Evolutionary conservation across 1,140 invertebrate genomes (phyloP), one percentile per base, ranked within the genome.

Genomic region (Brachionus koreanus): DNA sequence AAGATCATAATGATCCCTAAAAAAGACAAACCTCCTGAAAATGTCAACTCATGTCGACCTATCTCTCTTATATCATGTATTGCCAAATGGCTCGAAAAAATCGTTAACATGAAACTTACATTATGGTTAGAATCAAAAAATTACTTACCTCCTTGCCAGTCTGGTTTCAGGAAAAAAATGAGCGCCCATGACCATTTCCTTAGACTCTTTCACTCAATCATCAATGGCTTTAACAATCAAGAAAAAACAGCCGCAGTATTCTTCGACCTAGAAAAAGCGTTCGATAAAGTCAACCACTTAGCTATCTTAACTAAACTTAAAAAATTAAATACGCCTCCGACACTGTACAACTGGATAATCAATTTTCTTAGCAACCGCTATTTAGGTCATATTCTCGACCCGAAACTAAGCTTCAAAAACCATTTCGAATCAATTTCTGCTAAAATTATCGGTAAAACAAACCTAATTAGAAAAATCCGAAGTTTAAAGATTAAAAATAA

Each of bases 1-100:
- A 63, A 35, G 1, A 46, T 79, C 5, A 65, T 83, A 3, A 83
- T 83, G 7, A 61, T 85, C 4, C 46, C 37, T 6, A 84, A 85
- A 52, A 75, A 81, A 19, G 83, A 42, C 0, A 85, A 85, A 82
- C 16, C 67, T 10, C 35, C 72, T 0, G 5, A 52, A 0, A 19
- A 84, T 4, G 63, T 57, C 0, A 13, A 0, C 0, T 81, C 35
- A 2, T 84, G 84, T 35, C 2, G 84, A 19, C 83, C 84, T 0
- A 84, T 84, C 9, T 42, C 29, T 23, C 83, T 85, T 0, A 57
- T 72, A 1, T 67, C 72, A 2, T 79, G 77, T 67, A 13, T 84
- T 0, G 16, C 83, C 9, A 83, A 84, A 67, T 1, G 83, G 5
- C 3, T 84, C 10, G 84, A 84, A 49, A 52, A 43, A 42, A 75